Percentiles rank a stretch among this genome's conserved stretches.
phyloP scores from a whole-genome alignment of 2,797 vertebrate genomes.

The Helostoma temminkii region DNA sequence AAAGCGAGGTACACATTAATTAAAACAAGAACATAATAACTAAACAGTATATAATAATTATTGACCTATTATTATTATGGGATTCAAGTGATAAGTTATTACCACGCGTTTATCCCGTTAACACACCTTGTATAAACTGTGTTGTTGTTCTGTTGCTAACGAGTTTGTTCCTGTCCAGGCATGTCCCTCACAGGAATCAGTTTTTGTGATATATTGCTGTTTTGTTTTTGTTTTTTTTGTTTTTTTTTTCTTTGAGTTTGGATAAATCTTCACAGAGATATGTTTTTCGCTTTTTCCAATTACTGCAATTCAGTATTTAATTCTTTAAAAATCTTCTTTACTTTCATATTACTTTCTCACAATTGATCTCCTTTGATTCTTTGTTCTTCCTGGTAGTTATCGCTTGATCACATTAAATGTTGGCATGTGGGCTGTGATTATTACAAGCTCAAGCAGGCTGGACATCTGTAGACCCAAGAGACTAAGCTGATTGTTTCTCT shows the following conservation, averaged over 20 bases:
- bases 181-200: too few relatives aligned
- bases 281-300: not conserved
- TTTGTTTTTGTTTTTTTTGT: too few relatives aligned
- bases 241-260: constrained; percentile 21
- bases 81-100: not conserved
- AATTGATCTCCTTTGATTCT: not conserved
- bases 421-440: constrained; percentile 40
- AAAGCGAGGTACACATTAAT: constrained; percentile 87
- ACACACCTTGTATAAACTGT: not conserved
- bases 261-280: constrained; percentile 21
- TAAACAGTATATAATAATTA: not conserved
- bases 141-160: constrained; percentile 3
- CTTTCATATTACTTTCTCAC: not conserved
- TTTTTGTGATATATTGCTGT: too few relatives aligned
- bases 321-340: too few relatives aligned
- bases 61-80: not conserved
- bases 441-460: constrained; percentile 30
- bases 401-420: constrained; percentile 12
- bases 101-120: not conserved
- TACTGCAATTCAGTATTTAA: constrained; percentile 1
- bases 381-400: not conserved
- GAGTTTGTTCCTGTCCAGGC: not conserved
- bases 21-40: not conserved
- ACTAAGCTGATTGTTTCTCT: constrained; percentile 26
- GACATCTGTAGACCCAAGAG: constrained; percentile 41